Evolutionary conservation across 2,113 vertebrate species (phyloP).

Genomic region (Pelmatolapia mariae): DNA sequence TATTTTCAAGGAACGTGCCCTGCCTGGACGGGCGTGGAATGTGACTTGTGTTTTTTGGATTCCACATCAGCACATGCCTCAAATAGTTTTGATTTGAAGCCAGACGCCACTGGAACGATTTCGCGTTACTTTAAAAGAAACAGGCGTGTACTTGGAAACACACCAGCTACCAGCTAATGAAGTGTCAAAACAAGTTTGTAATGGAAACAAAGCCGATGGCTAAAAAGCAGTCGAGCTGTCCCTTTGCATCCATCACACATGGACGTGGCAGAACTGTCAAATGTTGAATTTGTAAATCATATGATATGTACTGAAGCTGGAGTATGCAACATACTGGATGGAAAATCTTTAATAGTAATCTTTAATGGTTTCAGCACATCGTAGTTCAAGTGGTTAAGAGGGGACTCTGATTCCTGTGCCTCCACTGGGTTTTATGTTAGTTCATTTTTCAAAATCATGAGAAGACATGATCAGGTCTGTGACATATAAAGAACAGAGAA

Average conservation of each 20-base stretch:
- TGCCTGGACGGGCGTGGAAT: background rate
- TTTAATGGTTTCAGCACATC: background rate
- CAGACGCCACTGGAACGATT: background rate
- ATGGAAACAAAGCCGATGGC: background rate
- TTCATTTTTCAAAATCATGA: background rate
- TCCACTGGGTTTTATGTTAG: background rate
- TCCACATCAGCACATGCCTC: background rate
- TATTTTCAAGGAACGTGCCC: background rate
- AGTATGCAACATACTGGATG: background rate
- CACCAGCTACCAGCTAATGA: background rate
- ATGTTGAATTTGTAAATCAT: background rate
- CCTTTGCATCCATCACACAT: background rate
- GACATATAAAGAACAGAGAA: background rate
- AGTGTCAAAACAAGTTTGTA: conserved; percentile 15
- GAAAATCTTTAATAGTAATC: background rate
- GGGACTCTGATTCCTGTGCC: background rate
- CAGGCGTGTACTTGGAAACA: background rate
- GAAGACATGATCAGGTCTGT: background rate
- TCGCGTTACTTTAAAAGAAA: background rate
- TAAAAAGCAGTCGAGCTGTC: background rate
- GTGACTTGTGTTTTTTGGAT: background rate
- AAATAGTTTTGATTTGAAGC: background rate
- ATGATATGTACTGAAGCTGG: background rate
- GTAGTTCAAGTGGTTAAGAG: background rate
- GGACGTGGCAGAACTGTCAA: background rate